Base-by-base conservation (phyloP, 2,888 invertebrate genomes). In the Megalurothrips usitatus region DNA sequence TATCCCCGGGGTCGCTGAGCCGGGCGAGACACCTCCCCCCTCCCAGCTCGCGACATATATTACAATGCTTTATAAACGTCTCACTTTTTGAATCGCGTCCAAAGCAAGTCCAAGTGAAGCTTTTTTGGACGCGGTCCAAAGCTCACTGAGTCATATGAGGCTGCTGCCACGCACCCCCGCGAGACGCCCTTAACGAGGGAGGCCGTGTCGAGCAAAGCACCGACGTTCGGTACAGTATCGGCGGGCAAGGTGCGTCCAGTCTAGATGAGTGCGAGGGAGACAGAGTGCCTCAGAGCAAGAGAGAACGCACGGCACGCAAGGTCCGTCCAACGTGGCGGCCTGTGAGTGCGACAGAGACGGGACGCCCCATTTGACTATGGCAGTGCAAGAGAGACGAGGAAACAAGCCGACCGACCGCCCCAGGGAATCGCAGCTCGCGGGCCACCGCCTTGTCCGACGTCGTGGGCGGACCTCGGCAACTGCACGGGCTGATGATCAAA, bases 21-120 rank as follows among this genome's bases (percentile, higher is more conserved):
- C 12, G 23, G 68, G 68, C 26, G 34, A 43, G 34, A 43, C 34
- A 43, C 34, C 34, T 43, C 34, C 34, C 34, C 34, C 34, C 34
- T 43, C 34, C 6, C 58, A 19, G 0, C 58, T 58, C 68, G 26
- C 68, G 23, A 75, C 68, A 75, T 75, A 75, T 75, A 75, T 75
- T 75, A 75, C 68, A 75, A 75, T 75, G 68, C 68, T 75, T 75
- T 75, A 75, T 75, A 75, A 75, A 75, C 68, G 68, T 75, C 68
- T 75, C 26, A 75, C 68, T 75, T 75, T 75, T 75, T 75, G 68
- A 75, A 75, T 75, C 68, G 4, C 68, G 68, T 75, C 68, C 68
- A 75, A 75, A 75, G 68, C 68, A 12, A 43, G 23, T 26, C 68
- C 68, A 75, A 9, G 68, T 75, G 26, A 75, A 75, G 26, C 68